Evolutionary conservation across 2,888 invertebrate species (phyloP).

Genomic region (Phortica magna): DNA sequence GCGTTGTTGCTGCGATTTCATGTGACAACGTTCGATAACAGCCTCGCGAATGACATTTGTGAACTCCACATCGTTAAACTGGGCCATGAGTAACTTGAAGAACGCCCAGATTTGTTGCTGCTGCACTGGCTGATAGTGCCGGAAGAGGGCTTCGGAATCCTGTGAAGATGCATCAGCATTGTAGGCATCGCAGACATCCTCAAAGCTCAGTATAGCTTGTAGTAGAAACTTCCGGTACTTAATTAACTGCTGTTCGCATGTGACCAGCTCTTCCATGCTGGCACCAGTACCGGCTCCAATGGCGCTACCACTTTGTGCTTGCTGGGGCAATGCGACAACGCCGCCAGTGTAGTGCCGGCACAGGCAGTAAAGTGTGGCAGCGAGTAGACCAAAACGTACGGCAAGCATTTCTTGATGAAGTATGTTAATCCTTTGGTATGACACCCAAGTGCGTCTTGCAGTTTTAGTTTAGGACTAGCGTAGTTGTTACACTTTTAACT

Average conservation of each 20-base stretch:
- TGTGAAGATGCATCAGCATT: conserved; percentile 49
- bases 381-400: not conserved
- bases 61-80: conserved; percentile 75
- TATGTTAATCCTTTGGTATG: not conserved
- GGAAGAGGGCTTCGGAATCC: conserved; percentile 54
- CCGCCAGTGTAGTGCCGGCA: not conserved
- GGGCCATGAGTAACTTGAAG: conserved; percentile 74
- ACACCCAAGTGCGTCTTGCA: not conserved
- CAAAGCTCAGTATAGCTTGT: conserved; percentile 74
- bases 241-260: conserved; percentile 72
- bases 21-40: conserved; percentile 73
- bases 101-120: conserved; percentile 74
- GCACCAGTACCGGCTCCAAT: not conserved
- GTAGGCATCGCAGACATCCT: conserved; percentile 76
- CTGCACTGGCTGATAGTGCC: conserved; percentile 69
- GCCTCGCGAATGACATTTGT: conserved; percentile 71
- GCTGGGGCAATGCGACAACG: not conserved
- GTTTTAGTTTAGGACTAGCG: not conserved
- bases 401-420: not conserved
- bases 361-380: not conserved
- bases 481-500: not conserved
- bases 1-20: conserved; percentile 64
- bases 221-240: conserved; percentile 75
- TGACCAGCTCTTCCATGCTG: conserved; percentile 58
- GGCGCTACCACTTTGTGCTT: not conserved